phyloP scores from a whole-genome alignment of 2,888 invertebrate genomes.

The Theretra japonica region DNA sequence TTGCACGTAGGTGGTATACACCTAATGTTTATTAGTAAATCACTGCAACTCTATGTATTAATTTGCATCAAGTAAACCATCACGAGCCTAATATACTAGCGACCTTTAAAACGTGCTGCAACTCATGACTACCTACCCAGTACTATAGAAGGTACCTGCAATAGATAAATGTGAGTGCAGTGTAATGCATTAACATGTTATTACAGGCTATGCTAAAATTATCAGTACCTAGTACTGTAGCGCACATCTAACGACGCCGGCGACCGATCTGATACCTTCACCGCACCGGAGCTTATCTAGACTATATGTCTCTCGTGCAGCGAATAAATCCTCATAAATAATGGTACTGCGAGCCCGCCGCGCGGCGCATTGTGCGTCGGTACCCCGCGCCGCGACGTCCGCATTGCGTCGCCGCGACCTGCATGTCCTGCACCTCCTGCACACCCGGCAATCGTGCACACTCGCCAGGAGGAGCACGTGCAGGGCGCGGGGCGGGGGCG shows the following conservation, averaged over 20 bases:
- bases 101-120: too few relatives aligned
- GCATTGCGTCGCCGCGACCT: conserved; percentile 8
- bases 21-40: too few relatives aligned
- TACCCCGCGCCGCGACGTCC: not conserved
- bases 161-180: too few relatives aligned
- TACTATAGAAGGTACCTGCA: too few relatives aligned
- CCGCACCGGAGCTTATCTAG: not conserved
- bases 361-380: not conserved
- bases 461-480: not conserved
- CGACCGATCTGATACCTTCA: not conserved
- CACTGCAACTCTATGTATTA: too few relatives aligned
- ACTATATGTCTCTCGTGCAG: not conserved
- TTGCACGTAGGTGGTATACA: too few relatives aligned
- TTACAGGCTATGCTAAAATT: too few relatives aligned
- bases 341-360: not conserved
- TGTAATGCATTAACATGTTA: not conserved
- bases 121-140: too few relatives aligned
- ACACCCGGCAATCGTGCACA: not conserved
- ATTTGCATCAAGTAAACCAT: too few relatives aligned
- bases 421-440: not conserved
- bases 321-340: not conserved
- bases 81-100: too few relatives aligned
- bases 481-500: not conserved
- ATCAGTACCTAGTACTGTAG: not conserved
- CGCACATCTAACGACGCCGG: not conserved